A percentile compares a stretch with the other conserved stretches of the same genome.
These are phyloP conservation scores for Spongilla lacustris DNA, from an alignment of 37 sponge, comb jelly and placozoan genomes.

Conservation along the genomic window DNA sequence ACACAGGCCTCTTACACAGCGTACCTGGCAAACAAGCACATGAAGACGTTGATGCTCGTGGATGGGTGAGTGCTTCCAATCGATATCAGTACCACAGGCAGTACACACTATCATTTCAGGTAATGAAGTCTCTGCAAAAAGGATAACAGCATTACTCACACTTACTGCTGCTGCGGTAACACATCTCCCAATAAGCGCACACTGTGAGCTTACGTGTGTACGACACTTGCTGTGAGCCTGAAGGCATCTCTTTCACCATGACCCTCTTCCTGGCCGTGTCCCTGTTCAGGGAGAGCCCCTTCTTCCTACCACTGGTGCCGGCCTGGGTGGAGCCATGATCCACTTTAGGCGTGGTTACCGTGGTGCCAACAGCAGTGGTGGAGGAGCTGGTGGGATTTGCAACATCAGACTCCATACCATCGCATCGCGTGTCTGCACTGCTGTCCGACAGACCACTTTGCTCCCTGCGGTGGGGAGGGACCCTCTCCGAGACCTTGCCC, in stretches of 20 bases:
- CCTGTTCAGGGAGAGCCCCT: background rate
- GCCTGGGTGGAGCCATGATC: background rate
- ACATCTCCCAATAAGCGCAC: background rate
- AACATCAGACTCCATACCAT: background rate
- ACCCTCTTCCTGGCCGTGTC: background rate
- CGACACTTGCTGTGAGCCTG: background rate
- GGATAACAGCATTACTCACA: background rate
- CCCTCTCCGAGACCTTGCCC: background rate
- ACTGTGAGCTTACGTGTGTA: background rate
- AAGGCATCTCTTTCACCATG: background rate
- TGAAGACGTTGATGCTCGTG: slow-evolving; percentile 42
- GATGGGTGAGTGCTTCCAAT: slow-evolving; percentile 31
- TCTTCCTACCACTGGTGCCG: background rate
- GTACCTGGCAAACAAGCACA: slow-evolving; percentile 56
- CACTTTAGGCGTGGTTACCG: background rate
- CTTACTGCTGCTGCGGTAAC: too few species aligned
- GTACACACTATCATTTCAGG: slow-evolving; percentile 23
- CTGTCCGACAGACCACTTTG: background rate
- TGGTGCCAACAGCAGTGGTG: background rate
- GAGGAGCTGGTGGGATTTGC: too few species aligned
- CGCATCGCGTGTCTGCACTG: background rate
- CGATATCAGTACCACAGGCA: slow-evolving; percentile 19
- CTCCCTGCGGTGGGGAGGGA: background rate
- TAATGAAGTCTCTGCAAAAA: background rate
- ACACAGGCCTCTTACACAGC: too few species aligned